Base-by-base conservation (phyloP, 2,888 invertebrate species). In the Augochlorella aurata region DNA sequence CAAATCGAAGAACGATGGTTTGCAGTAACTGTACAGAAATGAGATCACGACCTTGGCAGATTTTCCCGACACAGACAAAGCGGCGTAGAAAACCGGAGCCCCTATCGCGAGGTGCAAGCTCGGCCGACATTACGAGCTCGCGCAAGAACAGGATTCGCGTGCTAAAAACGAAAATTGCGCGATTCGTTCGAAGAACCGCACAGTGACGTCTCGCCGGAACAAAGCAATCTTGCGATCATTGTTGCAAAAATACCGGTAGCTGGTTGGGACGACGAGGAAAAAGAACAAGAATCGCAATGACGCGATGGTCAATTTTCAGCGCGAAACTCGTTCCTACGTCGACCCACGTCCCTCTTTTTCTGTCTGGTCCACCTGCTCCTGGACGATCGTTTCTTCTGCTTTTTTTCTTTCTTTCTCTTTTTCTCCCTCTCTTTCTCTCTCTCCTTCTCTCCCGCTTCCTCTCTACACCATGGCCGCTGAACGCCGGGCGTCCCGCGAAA, bases 281-380 rank as follows among this genome's bases (percentile, higher is more conserved):
- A 73, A 77, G 29, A 29, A 16, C 16, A 77, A 66, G 54, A 85
- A 79, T 88, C 52, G 83, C 81, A 79, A 70, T 50, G 76, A 72
- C 38, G 68, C 81, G 61, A 61, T 52, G 87, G 79, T 71, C 71
- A 81, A 88, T 89, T 87, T 87, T 84, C 79, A 81, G 72, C 80
- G 77, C 69, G 77, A 74, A 82, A 88, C 88, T 87, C 71, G 88
- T 88, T 86, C 73, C 82, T 75, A 77, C 89, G 74, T 83, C 77
- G 80, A 68, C 74, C 76, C 18, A 16, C 18, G 83, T 84, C 85
- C 82, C 85, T 84, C 82, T 79, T 81, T 84, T 73, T 81, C 79
- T 70, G 79, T 74, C 73, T 79, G 84, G 77, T 89, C 83, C 89
- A 86, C 86, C 88, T 87, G 87, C 87, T 88, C 87, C 73, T 80